Base-by-base conservation (phyloP, 2,113 vertebrate genomes). In the Strigops habroptila region DNA sequence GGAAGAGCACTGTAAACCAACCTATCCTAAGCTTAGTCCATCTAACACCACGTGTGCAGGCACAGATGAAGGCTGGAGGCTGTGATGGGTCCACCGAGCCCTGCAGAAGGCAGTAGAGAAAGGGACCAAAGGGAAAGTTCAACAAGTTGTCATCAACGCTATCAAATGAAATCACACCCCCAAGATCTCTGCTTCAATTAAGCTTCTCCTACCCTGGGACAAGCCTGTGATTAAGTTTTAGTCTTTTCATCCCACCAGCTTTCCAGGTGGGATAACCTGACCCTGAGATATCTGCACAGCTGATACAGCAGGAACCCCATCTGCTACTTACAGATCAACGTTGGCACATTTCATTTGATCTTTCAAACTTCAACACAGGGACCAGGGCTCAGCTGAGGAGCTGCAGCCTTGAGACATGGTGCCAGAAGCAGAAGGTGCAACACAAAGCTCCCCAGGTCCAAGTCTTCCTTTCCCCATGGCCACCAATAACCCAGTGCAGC, bases 271-370 rank as follows among this genome's bases (percentile, higher is more conserved):
- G 39, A 78, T 30, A 51, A 52, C 33, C n/a, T 17, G 37, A 28
- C 9, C 33, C 83, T 27, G 76, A 18, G 25, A 19, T 8, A 14
- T 5, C 62, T 39, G 24, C 71, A 30, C 41, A 41, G 35, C 35
- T n/a, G 39, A 0, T 2, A 15, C 21, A n/a, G 82, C 19, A 60
- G 52, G 43, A 91, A 39, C 37, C n/a, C 6, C 1, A 0, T 6
- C 57, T 35, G 9, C 37, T 28, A 3, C 43, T 18, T 25, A 12
- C 18, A 43, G 48, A 7, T 4, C 10, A 14, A 24, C 28, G 24
- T 0, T 57, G 49, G 48, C 53, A 57, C 10, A 0, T 41, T 35
- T 0, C 3, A 12, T 16, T 7, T n/a, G 39, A 52, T 4, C 33
- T 30, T 35, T 12, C 18, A 7, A 21, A 22, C 37, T 15, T 18